A percentile compares a stretch with the other conserved stretches of the same genome.
Evolutionary conservation across 2,888 invertebrate species (phyloP).

Genomic region (Microctonus aethiopoides): DNA sequence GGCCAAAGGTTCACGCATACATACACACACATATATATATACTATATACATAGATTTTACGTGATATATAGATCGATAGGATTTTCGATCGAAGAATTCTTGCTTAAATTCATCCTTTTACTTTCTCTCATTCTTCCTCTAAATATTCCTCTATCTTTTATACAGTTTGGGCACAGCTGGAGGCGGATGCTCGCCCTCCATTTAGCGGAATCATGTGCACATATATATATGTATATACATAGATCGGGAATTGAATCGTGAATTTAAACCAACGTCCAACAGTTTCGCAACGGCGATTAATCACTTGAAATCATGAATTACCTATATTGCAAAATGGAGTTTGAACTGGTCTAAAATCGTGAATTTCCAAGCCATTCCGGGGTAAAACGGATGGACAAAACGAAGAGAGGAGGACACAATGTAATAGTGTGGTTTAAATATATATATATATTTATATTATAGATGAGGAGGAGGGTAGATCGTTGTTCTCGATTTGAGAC

Average conservation of each 20-base stretch:
- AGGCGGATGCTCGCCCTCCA: slow-evolving; percentile 52
- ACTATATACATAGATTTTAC: background rate
- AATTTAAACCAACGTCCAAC: slow-evolving; percentile 34
- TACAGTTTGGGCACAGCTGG: slow-evolving; percentile 52
- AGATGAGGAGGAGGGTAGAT: slow-evolving; percentile 32
- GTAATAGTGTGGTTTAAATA: background rate
- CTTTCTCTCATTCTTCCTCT: background rate
- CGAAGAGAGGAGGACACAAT: slow-evolving; percentile 23
- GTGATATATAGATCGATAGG: background rate
- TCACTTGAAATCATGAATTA: slow-evolving; percentile 34
- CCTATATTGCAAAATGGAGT: slow-evolving; percentile 33
- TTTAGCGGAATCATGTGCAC: slow-evolving; percentile 45
- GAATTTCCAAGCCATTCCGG: slow-evolving; percentile 33
- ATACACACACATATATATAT: background rate
- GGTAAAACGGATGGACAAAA: slow-evolving; percentile 9
- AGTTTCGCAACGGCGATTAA: slow-evolving; percentile 38
- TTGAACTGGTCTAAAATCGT: slow-evolving; percentile 25
- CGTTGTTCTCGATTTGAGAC: slow-evolving; percentile 48
- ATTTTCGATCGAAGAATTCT: slow-evolving; percentile 1
- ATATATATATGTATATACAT: slow-evolving; percentile 11
- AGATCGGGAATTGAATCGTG: slow-evolving; percentile 36
- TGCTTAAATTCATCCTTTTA: too few species aligned
- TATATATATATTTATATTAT: background rate
- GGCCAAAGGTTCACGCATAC: background rate
- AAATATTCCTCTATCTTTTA: slow-evolving; percentile 25